Percentiles rank a stretch among this genome's conserved stretches.
These are phyloP conservation scores for Plutella xylostella DNA, from an alignment of 2,888 invertebrate species.

Conservation along the genomic window DNA sequence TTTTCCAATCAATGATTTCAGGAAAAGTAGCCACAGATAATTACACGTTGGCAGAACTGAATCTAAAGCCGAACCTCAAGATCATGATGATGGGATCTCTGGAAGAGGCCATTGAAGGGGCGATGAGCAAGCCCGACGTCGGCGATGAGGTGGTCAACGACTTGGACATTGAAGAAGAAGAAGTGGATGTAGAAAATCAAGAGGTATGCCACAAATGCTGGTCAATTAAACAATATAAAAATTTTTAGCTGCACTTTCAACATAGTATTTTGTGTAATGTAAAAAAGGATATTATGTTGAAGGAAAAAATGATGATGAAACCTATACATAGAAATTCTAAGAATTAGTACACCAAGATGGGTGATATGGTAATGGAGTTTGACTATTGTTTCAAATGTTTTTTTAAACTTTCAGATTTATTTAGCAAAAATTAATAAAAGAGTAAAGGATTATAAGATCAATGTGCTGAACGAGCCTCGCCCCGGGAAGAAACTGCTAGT, in stretches of 20 bases:
- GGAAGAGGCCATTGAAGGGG: constrained; percentile 91
- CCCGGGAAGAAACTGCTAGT: constrained; percentile 91
- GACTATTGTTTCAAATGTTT: too few species aligned
- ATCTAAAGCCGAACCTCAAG: constrained; percentile 88
- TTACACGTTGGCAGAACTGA: constrained; percentile 78
- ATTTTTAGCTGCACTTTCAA: too few species aligned
- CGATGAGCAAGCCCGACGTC: constrained; percentile 82
- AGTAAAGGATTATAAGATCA: constrained; percentile 85
- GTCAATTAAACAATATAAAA: too few species aligned
- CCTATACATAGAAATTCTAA: too few species aligned
- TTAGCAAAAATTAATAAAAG: constrained; percentile 86
- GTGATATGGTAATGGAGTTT: too few species aligned
- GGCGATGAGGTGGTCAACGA: constrained; percentile 92
- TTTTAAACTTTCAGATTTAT: constrained; percentile 71
- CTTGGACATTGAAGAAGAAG: constrained; percentile 90
- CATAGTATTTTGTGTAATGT: too few species aligned
- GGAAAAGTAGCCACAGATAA: constrained; percentile 89
- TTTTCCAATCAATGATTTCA: too few species aligned
- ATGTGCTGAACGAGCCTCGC: constrained; percentile 83
- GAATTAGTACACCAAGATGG: too few species aligned
- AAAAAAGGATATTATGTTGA: too few species aligned
- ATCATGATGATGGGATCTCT: constrained; percentile 98
- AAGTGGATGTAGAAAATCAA: constrained; percentile 67
- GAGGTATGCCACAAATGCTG: too few species aligned
- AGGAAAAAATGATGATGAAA: too few species aligned